Evolutionary conservation across 2,113 vertebrate species (phyloP).

Genomic region (Pollimyrus isidori): DNA sequence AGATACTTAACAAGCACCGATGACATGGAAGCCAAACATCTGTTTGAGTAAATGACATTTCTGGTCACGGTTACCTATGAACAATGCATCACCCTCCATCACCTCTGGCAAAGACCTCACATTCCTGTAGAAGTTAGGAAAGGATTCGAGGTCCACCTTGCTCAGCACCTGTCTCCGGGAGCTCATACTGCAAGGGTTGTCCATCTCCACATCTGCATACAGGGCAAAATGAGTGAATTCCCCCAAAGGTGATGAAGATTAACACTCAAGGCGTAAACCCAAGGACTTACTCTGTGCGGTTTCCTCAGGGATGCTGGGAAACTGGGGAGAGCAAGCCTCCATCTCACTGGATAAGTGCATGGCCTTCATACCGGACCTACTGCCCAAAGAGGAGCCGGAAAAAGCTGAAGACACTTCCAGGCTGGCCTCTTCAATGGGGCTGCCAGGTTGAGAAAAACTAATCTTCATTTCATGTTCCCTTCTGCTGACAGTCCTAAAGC

Average conservation of each 20-base stretch:
- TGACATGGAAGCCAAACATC: background rate
- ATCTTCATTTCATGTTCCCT: background rate
- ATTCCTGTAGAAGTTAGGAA: constrained; percentile 48
- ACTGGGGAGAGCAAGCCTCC: background rate
- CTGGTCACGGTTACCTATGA: constrained; percentile 25
- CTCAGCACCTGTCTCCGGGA: constrained; percentile 51
- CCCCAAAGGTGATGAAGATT: background rate
- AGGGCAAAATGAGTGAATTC: background rate
- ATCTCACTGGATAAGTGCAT: background rate
- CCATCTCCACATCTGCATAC: background rate
- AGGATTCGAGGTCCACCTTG: constrained; percentile 43
- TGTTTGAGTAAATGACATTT: background rate
- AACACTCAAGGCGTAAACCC: background rate
- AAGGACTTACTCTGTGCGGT: background rate
- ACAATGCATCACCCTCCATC: constrained; percentile 30
- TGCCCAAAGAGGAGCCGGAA: constrained; percentile 37
- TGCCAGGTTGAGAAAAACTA: constrained; percentile 37
- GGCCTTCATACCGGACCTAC: background rate
- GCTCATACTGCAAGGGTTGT: constrained; percentile 44
- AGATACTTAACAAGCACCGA: background rate
- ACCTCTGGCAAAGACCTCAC: constrained; percentile 51
- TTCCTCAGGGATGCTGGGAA: background rate
- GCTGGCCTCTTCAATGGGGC: constrained; percentile 72
- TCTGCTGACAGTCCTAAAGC: background rate
- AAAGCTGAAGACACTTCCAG: constrained; percentile 44